A percentile compares a stretch with the other conserved stretches of the same genome.
phyloP scores from a whole-genome alignment of 1,140 invertebrate species.

The Drosophila obscura region DNA sequence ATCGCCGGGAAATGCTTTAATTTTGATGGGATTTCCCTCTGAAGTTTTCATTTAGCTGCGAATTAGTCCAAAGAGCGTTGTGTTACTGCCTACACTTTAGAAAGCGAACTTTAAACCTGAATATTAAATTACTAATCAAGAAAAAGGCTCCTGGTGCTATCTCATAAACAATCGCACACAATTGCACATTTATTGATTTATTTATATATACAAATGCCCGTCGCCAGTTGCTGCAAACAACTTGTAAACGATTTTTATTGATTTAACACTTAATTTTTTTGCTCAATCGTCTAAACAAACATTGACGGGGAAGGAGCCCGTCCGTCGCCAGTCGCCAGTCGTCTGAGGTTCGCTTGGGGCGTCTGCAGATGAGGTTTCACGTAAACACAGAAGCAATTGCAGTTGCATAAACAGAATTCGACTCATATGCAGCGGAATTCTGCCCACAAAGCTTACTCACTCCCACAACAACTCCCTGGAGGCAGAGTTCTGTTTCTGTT shows the following conservation, averaged over 20 bases:
- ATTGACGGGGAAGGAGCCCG: slow-evolving; percentile 15
- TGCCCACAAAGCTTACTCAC: background rate
- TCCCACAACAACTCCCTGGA: background rate
- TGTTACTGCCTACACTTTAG: too few species aligned
- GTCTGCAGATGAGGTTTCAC: slow-evolving; percentile 52
- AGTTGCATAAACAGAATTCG: slow-evolving; percentile 41
- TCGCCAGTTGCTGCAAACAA: slow-evolving; percentile 22
- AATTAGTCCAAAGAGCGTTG: too few species aligned
- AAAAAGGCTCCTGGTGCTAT: too few species aligned
- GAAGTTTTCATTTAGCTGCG: too few species aligned
- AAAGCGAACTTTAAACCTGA: too few species aligned
- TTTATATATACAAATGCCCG: background rate
- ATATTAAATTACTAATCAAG: too few species aligned
- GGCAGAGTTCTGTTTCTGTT: too few species aligned
- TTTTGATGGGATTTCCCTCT: too few species aligned
- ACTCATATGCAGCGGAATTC: slow-evolving; percentile 57
- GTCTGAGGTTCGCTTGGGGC: too few species aligned
- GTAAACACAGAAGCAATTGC: slow-evolving; percentile 58
- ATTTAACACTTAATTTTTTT: slow-evolving; percentile 52
- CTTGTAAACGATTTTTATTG: slow-evolving; percentile 57
- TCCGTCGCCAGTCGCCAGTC: too few species aligned
- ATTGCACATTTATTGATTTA: slow-evolving; percentile 11
- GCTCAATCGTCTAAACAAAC: slow-evolving; percentile 52
- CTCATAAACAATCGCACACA: background rate
- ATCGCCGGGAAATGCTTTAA: too few species aligned